These are phyloP conservation scores for Hyperoodon ampullatus DNA, from an alignment of 2,113 vertebrate species.

Conservation along the genomic window DNA sequence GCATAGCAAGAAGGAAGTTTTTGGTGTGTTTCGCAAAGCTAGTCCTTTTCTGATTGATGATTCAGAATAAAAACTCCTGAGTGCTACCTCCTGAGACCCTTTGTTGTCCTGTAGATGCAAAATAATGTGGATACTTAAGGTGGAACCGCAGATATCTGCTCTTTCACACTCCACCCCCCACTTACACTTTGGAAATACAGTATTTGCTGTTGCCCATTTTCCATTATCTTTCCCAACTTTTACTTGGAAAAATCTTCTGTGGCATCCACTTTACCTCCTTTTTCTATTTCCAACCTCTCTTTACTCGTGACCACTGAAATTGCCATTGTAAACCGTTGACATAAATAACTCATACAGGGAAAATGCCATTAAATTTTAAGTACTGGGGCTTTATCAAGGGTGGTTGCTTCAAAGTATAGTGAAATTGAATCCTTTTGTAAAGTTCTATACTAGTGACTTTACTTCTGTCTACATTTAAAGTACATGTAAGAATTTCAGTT, in stretches of 20 bases:
- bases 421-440: not conserved
- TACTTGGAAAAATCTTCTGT: not conserved
- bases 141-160: not conserved
- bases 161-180: accelerated
- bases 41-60: not conserved
- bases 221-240: not conserved
- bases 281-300: no score
- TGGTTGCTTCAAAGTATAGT: not conserved
- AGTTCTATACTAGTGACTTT: not conserved
- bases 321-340: not conserved
- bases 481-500: not conserved
- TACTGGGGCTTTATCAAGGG: not conserved
- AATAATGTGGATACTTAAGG: not conserved
- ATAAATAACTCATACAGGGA: not conserved
- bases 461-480: not conserved
- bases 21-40: not conserved
- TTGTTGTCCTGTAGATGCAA: not conserved
- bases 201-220: not conserved
- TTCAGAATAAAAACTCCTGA: not conserved
- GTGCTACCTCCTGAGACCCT: not conserved
- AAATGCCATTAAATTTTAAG: not conserved
- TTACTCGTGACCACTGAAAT: no score
- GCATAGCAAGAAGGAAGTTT: not conserved
- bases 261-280: no score
- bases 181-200: not conserved